Evolutionary conservation across 2,888 invertebrate genomes (phyloP), one percentile per base, ranked within the genome.

Genomic region (Entomobrya multifasciata): DNA sequence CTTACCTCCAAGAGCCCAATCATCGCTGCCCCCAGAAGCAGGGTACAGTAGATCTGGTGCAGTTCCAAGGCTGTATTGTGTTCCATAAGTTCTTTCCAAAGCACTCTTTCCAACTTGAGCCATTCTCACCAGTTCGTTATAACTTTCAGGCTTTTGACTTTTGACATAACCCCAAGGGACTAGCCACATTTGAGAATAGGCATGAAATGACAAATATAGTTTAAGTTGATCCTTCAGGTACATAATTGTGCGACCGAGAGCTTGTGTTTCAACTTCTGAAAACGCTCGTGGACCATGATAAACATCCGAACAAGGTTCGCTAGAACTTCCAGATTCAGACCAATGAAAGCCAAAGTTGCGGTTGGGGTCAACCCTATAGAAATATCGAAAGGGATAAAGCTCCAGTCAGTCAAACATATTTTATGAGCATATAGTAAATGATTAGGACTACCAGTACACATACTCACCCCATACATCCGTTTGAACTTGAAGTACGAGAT

Each of bases 261-360:
- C 96, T 89, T 93, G 93, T 0, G 96, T 95, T 92, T 96, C 96
- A 0, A 94, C 93, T 92, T 96, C 96, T 0, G 96, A 95, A 92
- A 95, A 95, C 2, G 95, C 92, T 0, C 91, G 90, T 0, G 92
- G 89, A 15, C 94, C 94, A 11, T 92, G 91, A 90, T 92, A 94
- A 65, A 92, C 92, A 41, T 93, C 93, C 15, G 91, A 91, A 90
- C 93, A 93, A 0, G 93, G 92, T 86, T 92, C 91, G 6, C 80
- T 89, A 49, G 92, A 92, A 3, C 93, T 92, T 2, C 93, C 93
- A 91, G 95, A 94, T 80, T 96, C 96, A 57, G 96, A 97, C 97
- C 97, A 98, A 78, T 96, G 95, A 91, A 96, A 96, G 86, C 96
- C 96, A 92, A 96, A 98, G 93, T 98, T 98, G 88, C 98, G 57